Evolutionary conservation across 1,140 invertebrate genomes (phyloP).

Genomic region (Cataglyphis hispanica): DNA sequence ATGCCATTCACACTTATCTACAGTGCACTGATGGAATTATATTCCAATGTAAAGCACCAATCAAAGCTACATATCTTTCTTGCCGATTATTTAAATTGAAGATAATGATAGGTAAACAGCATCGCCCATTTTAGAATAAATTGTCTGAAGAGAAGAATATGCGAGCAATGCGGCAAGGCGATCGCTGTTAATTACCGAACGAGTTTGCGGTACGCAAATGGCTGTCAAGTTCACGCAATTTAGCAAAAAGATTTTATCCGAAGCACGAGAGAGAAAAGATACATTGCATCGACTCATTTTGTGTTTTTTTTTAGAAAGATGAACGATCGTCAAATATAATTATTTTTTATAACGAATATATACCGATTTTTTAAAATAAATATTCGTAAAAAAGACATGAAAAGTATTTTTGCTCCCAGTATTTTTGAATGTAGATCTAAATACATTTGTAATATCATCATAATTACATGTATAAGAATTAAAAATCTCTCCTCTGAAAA

Average conservation of each 20-base stretch:
- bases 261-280: neutral
- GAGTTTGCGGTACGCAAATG: constrained; percentile 76
- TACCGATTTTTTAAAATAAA: neutral
- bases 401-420: neutral
- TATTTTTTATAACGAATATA: neutral
- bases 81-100: constrained; percentile 29
- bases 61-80: neutral
- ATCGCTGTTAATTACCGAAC: constrained; percentile 79
- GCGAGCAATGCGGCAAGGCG: constrained; percentile 56
- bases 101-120: constrained; percentile 11
- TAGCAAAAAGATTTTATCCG: constrained; percentile 60
- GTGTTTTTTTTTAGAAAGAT: neutral
- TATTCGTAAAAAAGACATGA: neutral
- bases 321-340: neutral
- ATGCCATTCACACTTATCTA: constrained; percentile 5
- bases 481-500: constrained; percentile 8
- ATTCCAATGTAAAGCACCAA: constrained; percentile 10
- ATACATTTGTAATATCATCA: neutral
- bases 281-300: neutral
- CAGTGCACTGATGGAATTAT: neutral
- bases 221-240: constrained; percentile 75
- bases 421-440: neutral
- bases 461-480: neutral
- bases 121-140: constrained; percentile 26
- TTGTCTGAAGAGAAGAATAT: constrained; percentile 25